phyloP scores from a whole-genome alignment of 2,888 invertebrate species.

The Ophion ventricosus region DNA sequence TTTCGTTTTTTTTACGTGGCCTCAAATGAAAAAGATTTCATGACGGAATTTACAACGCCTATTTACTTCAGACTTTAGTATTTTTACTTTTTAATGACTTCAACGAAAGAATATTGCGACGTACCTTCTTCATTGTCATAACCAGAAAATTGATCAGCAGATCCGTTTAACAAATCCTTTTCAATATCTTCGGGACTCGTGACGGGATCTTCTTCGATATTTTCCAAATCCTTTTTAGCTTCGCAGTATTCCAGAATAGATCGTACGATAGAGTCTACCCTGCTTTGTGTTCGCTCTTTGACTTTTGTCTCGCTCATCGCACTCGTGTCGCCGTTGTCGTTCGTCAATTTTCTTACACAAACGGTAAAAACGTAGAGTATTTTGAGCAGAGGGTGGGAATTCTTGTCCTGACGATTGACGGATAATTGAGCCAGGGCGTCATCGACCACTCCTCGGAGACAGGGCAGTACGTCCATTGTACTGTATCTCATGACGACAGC shows the following conservation, averaged over 20 bases:
- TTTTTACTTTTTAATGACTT: too few relatives aligned
- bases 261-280: slow-evolving; percentile 77
- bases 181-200: slow-evolving; percentile 62
- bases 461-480: slow-evolving; percentile 86
- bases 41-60: too few relatives aligned
- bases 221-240: slow-evolving; percentile 76
- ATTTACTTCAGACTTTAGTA: too few relatives aligned
- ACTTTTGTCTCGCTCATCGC: background rate
- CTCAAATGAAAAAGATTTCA: background rate
- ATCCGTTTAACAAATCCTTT: slow-evolving; percentile 62
- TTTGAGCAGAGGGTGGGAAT: slow-evolving; percentile 87
- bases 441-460: slow-evolving; percentile 88
- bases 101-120: background rate
- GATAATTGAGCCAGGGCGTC: slow-evolving; percentile 88
- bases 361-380: slow-evolving; percentile 89
- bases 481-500: slow-evolving; percentile 90
- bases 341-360: slow-evolving; percentile 86
- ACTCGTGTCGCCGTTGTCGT: slow-evolving; percentile 4
- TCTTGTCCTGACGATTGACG: slow-evolving; percentile 85
- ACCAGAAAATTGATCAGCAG: slow-evolving; percentile 32
- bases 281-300: slow-evolving; percentile 8
- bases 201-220: slow-evolving; percentile 79
- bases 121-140: slow-evolving; percentile 80
- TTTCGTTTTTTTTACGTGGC: too few relatives aligned
- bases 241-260: slow-evolving; percentile 83